Evolutionary conservation across 2,113 vertebrate genomes (phyloP).

Genomic region (Saguinus imperator): DNA sequence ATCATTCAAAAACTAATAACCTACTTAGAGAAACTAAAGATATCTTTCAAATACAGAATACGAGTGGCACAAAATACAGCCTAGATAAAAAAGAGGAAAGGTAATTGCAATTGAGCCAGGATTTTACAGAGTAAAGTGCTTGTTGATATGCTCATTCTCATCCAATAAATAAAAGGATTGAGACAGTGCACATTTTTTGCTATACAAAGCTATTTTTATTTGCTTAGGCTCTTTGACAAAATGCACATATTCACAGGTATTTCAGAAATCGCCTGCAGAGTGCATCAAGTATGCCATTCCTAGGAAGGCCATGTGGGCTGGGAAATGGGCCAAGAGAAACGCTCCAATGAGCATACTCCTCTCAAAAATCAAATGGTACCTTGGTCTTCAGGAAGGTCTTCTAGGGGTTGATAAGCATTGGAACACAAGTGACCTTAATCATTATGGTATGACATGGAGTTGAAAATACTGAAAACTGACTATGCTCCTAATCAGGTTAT

Average conservation of each 20-base stretch:
- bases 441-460: background rate
- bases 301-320: background rate
- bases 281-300: slow-evolving; percentile 39
- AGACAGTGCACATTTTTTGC: background rate
- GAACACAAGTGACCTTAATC: background rate
- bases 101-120: background rate
- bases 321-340: background rate
- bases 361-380: background rate
- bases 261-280: slow-evolving; percentile 69
- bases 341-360: background rate
- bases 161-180: background rate
- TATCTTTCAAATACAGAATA: slow-evolving; percentile 63
- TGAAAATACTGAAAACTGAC: background rate
- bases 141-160: background rate
- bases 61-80: background rate
- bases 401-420: background rate
- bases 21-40: slow-evolving; percentile 40
- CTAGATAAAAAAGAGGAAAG: background rate
- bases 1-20: slow-evolving; percentile 68
- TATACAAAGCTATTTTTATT: background rate
- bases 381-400: background rate
- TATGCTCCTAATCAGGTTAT: background rate
- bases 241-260: slow-evolving; percentile 50
- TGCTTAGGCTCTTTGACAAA: slow-evolving; percentile 19
- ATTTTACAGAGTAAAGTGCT: background rate